A percentile compares a stretch with the other conserved stretches of the same genome.
phyloP scores from a whole-genome alignment of 2,797 vertebrate species.

The Ctenosaura bakeri region DNA sequence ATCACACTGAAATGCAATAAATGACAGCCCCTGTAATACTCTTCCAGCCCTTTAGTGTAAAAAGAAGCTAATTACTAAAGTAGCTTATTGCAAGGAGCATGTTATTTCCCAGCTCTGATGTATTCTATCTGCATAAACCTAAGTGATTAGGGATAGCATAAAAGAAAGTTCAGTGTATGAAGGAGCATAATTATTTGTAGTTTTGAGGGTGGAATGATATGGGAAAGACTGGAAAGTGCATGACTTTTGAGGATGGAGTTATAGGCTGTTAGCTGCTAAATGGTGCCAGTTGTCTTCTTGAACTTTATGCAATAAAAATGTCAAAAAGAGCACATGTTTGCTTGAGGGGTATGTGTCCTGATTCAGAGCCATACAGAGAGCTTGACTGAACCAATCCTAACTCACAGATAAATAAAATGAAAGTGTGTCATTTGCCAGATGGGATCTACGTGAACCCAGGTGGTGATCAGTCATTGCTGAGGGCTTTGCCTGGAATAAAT shows the following conservation, averaged over 20 bases:
- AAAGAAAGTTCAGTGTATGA: background rate
- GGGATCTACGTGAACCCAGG: conserved; percentile 65
- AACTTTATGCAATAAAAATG: conserved; percentile 29
- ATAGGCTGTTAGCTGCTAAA: background rate
- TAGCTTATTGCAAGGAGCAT: no score
- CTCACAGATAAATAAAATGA: conserved; percentile 44
- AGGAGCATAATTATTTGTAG: background rate
- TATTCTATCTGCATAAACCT: background rate
- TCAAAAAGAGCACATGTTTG: background rate
- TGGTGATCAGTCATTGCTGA: conserved; percentile 68
- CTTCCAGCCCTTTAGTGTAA: no score
- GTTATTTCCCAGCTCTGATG: no score
- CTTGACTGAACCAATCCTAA: conserved; percentile 49
- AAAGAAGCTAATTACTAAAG: no score
- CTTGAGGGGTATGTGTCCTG: conserved; percentile 20
- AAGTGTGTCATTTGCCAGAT: conserved; percentile 61
- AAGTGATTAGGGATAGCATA: fast-evolving
- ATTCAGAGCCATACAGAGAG: conserved; percentile 35
- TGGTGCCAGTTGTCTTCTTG: background rate
- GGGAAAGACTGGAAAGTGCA: background rate
- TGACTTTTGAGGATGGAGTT: background rate
- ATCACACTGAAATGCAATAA: no score
- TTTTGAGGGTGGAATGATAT: background rate
- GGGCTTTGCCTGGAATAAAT: conserved; percentile 54
- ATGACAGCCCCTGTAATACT: no score